These are phyloP conservation scores for Phasianus colchicus DNA, from an alignment of 2,113 vertebrate species.

Conservation along the genomic window DNA sequence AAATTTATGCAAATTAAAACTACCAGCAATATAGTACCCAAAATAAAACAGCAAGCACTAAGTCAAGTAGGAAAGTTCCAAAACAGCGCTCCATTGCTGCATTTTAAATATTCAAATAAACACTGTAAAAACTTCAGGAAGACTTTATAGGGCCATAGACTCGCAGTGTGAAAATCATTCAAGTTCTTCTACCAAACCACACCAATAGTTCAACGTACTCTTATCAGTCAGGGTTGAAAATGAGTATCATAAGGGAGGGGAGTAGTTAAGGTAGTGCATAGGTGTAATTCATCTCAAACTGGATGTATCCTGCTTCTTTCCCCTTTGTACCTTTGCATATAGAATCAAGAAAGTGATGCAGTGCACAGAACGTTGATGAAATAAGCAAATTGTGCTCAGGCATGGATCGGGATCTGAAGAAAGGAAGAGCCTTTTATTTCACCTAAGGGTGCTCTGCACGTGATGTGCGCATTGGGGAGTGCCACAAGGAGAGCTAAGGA, in stretches of 20 bases:
- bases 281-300: neutral
- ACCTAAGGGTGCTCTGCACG: neutral
- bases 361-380: neutral
- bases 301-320: neutral
- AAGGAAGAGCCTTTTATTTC: neutral
- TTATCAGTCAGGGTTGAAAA: neutral
- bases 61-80: slow-evolving; percentile 28
- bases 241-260: neutral
- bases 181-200: slow-evolving; percentile 3
- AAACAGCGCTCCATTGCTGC: slow-evolving; percentile 6
- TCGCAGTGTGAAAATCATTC: slow-evolving; percentile 14
- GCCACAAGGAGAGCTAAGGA: neutral
- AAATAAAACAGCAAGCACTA: slow-evolving; percentile 53
- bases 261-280: neutral
- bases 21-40: slow-evolving; percentile 1
- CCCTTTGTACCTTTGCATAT: neutral
- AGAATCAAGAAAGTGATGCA: neutral
- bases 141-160: slow-evolving; percentile 16
- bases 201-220: neutral
- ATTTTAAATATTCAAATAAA: slow-evolving; percentile 69
- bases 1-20: slow-evolving; percentile 57
- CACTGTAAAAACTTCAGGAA: slow-evolving; percentile 51
- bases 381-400: neutral
- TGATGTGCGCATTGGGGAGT: fast-evolving
- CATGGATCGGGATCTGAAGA: too few relatives aligned